Evolutionary conservation across 1,140 invertebrate genomes (phyloP).

Genomic region (Drosophila santomea): DNA sequence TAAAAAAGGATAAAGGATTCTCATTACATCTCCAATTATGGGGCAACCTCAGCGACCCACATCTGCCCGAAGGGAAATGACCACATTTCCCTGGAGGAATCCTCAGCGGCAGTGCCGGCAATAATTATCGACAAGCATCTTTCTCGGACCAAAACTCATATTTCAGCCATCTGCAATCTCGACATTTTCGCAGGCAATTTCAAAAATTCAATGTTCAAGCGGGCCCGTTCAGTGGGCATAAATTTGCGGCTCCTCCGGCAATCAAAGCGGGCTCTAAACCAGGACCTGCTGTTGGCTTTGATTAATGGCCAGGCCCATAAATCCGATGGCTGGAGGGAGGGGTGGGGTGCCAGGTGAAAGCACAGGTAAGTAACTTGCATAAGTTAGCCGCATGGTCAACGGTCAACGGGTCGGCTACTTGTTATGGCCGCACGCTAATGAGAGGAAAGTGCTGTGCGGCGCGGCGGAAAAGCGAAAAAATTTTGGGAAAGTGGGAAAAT

Average conservation of each 20-base stretch:
- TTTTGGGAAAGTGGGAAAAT: slow-evolving; percentile 1
- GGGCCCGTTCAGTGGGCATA: slow-evolving; percentile 24
- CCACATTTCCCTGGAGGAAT: not conserved
- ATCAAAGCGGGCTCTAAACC: slow-evolving; percentile 32
- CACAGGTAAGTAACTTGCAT: slow-evolving; percentile 60
- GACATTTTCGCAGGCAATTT: slow-evolving; percentile 50
- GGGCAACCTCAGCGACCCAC: too few relatives aligned
- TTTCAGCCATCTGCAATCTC: slow-evolving; percentile 47
- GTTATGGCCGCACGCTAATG: slow-evolving; percentile 49
- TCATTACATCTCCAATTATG: not conserved
- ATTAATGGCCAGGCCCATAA: slow-evolving; percentile 59
- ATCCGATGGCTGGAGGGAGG: not conserved
- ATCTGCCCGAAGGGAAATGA: too few relatives aligned
- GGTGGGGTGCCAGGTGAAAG: not conserved
- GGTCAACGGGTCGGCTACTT: slow-evolving; percentile 49
- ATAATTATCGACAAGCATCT: slow-evolving; percentile 31
- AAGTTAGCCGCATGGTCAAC: slow-evolving; percentile 37
- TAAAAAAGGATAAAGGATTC: slow-evolving; percentile 6
- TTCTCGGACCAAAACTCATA: slow-evolving; percentile 23
- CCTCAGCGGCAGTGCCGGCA: not conserved
- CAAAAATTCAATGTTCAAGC: slow-evolving; percentile 48
- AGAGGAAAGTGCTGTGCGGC: slow-evolving; percentile 27
- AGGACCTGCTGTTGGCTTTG: slow-evolving; percentile 44
- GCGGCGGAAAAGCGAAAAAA: slow-evolving; percentile 6
- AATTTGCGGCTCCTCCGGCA: slow-evolving; percentile 27